Evolutionary conservation across 2,113 vertebrate genomes (phyloP).

Genomic region (Cynoglossus semilaevis): DNA sequence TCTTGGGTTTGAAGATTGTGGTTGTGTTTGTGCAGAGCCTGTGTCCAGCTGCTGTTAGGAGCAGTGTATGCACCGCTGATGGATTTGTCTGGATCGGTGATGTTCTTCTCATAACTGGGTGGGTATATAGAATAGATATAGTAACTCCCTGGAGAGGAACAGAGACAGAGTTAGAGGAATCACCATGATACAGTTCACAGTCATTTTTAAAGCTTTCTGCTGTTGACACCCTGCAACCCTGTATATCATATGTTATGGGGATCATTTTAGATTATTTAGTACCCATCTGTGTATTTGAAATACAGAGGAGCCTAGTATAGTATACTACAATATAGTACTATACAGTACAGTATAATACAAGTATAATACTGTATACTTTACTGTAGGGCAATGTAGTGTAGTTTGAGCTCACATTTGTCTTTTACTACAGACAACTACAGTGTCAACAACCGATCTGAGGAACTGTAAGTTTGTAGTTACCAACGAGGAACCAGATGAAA

Average conservation of each 20-base stretch:
- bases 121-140: conserved; percentile 35
- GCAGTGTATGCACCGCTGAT: not conserved
- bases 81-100: not conserved
- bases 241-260: too few relatives aligned
- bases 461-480: conserved; percentile 4
- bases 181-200: not conserved
- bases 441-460: not conserved
- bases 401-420: too few relatives aligned
- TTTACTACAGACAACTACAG: not conserved
- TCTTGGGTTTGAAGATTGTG: conserved; percentile 2
- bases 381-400: too few relatives aligned
- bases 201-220: not conserved
- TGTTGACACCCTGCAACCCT: too few relatives aligned
- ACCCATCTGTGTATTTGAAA: too few relatives aligned
- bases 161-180: not conserved
- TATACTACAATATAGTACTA: too few relatives aligned
- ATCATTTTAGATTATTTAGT: too few relatives aligned
- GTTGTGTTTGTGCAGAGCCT: not conserved
- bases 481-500: conserved; percentile 24
- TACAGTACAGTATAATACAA: too few relatives aligned
- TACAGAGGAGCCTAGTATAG: too few relatives aligned
- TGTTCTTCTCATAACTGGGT: conserved; percentile 18
- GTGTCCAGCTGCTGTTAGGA: not conserved
- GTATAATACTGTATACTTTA: too few relatives aligned
- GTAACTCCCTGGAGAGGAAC: conserved; percentile 26